These are phyloP conservation scores for Actinernus sp. DNA, from an alignment of 92 coral and sea anemone genomes.

Conservation along the genomic window DNA sequence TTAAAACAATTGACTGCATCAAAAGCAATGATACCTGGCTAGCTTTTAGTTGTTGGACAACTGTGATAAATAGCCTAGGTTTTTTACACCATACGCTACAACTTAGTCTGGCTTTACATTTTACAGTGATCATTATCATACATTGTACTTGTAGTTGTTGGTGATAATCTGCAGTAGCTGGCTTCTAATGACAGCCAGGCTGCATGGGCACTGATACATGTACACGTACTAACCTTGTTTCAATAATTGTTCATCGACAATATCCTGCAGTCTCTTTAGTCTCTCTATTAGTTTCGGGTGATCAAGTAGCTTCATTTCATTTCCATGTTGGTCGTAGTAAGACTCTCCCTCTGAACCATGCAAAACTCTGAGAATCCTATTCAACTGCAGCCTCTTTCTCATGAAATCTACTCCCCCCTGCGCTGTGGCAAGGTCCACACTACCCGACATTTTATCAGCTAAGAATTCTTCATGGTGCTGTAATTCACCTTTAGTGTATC, in stretches of 20 bases:
- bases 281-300: slow-evolving; percentile 76
- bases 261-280: slow-evolving; percentile 44
- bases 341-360: slow-evolving; percentile 66
- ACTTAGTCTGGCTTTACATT: no score
- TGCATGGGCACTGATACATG: no score
- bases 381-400: slow-evolving; percentile 73
- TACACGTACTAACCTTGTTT: no score
- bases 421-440: slow-evolving; percentile 54
- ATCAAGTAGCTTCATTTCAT: slow-evolving; percentile 55
- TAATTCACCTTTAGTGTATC: slow-evolving; percentile 30
- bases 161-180: no score
- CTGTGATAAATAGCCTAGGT: no score
- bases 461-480: slow-evolving; percentile 63
- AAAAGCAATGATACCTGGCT: no score
- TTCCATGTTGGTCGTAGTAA: slow-evolving; percentile 77
- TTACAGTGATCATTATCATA: no score
- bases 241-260: slow-evolving; percentile 35
- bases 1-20: no score
- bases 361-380: slow-evolving; percentile 62
- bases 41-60: no score
- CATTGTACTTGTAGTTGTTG: no score
- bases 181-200: no score
- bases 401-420: slow-evolving; percentile 73
- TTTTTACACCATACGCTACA: no score
- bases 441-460: slow-evolving; percentile 76